Evolutionary conservation across 2,113 vertebrate genomes (phyloP).

Genomic region (Chamaetylas fuelleborni): DNA sequence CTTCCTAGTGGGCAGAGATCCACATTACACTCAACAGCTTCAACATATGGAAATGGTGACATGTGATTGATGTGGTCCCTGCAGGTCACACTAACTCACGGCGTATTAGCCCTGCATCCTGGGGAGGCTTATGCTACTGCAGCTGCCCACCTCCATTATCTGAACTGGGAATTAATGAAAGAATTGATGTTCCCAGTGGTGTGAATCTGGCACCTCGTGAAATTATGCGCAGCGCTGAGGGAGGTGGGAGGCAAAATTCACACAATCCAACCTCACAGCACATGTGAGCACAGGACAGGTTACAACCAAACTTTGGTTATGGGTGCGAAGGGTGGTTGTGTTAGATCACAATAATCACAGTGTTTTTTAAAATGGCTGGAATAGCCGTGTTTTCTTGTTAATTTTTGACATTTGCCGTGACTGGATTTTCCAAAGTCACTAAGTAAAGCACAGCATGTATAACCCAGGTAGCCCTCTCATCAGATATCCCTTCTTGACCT

Average conservation of each 20-base stretch:
- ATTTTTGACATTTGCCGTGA: background rate
- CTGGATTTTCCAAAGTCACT: background rate
- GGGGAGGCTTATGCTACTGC: background rate
- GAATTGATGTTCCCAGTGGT: background rate
- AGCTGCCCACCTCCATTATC: conserved; percentile 31
- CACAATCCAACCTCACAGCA: background rate
- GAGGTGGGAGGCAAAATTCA: background rate
- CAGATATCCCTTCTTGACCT: conserved; percentile 22
- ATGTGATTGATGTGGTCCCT: conserved; percentile 27
- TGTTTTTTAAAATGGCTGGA: background rate
- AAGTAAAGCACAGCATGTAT: background rate
- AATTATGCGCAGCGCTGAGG: background rate
- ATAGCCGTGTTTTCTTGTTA: background rate
- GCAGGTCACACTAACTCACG: background rate
- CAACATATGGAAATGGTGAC: conserved; percentile 29
- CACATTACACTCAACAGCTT: background rate
- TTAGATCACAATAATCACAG: background rate
- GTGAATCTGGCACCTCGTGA: background rate
- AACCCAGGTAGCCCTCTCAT: background rate
- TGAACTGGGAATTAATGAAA: background rate
- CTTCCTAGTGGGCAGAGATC: conserved; percentile 7
- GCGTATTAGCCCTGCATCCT: background rate
- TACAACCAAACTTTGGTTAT: background rate
- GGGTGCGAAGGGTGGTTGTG: rapidly evolving
- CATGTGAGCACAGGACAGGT: background rate